Evolutionary conservation across 2,888 invertebrate genomes (phyloP).

Genomic region (Sisyra nigra): DNA sequence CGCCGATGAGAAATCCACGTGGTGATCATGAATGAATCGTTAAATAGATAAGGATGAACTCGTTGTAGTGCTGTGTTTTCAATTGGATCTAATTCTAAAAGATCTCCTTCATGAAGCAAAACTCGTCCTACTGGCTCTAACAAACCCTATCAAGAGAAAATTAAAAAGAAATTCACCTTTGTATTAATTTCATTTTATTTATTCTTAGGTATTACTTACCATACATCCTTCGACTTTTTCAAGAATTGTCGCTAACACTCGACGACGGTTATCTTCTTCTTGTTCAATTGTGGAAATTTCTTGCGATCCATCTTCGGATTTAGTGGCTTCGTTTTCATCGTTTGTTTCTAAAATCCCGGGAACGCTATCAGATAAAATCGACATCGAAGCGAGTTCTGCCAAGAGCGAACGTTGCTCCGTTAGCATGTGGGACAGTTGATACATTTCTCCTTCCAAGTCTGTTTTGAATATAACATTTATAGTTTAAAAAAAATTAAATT

Average conservation of each 20-base stretch:
- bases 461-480: no score
- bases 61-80: slow-evolving; percentile 75
- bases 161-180: no score
- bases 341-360: slow-evolving; percentile 25
- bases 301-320: slow-evolving; percentile 9
- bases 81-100: slow-evolving; percentile 76
- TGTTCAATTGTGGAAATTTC: slow-evolving; percentile 21
- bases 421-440: slow-evolving; percentile 84
- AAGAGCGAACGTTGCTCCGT: slow-evolving; percentile 83
- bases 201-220: slow-evolving; percentile 31
- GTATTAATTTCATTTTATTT: neutral
- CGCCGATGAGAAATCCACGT: slow-evolving; percentile 52
- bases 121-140: slow-evolving; percentile 59
- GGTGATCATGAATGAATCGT: slow-evolving; percentile 81
- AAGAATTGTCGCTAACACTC: slow-evolving; percentile 51
- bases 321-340: slow-evolving; percentile 14
- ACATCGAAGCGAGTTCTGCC: slow-evolving; percentile 53
- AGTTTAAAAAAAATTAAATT: slow-evolving; percentile 12
- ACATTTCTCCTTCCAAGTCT: slow-evolving; percentile 96
- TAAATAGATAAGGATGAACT: slow-evolving; percentile 84
- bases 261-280: slow-evolving; percentile 34
- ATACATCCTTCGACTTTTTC: slow-evolving; percentile 82
- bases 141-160: slow-evolving; percentile 35
- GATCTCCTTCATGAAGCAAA: slow-evolving; percentile 81
- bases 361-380: slow-evolving; percentile 33